phyloP scores from a whole-genome alignment of 2,797 vertebrate genomes.

The Siniperca obscura region DNA sequence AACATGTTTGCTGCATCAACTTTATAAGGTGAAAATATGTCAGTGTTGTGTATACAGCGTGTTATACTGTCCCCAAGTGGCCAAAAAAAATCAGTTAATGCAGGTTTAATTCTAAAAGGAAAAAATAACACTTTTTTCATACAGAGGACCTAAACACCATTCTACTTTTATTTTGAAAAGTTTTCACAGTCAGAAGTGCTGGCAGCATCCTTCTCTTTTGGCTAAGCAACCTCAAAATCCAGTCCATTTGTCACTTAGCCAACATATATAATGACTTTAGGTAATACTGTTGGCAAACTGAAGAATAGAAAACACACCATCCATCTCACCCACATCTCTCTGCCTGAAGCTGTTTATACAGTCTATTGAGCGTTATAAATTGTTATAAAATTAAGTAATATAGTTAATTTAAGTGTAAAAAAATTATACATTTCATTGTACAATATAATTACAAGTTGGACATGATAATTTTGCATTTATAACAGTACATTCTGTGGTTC shows the following conservation, averaged over 20 bases:
- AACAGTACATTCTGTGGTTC: slow-evolving; percentile 18
- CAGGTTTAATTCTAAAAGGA: background rate
- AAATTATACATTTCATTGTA: slow-evolving; percentile 24
- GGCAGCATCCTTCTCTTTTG: slow-evolving; percentile 50
- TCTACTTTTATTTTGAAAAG: slow-evolving; percentile 19
- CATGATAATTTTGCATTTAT: slow-evolving; percentile 3
- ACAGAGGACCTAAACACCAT: background rate
- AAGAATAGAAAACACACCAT: slow-evolving; percentile 38
- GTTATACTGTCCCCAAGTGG: background rate
- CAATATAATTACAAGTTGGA: background rate
- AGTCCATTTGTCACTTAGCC: slow-evolving; percentile 51
- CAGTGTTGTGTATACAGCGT: background rate
- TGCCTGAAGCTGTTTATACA: slow-evolving; percentile 37
- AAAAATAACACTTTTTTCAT: background rate
- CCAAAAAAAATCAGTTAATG: background rate
- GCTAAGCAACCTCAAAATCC: slow-evolving; percentile 25
- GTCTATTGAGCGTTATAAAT: slow-evolving; percentile 38
- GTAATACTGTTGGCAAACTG: slow-evolving; percentile 58
- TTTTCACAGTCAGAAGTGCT: slow-evolving; percentile 47
- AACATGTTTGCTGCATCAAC: background rate
- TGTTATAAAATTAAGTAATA: background rate
- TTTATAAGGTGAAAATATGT: background rate
- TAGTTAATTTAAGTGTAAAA: slow-evolving; percentile 5
- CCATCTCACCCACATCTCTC: slow-evolving; percentile 38
- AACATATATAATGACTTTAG: slow-evolving; percentile 46